phyloP scores from a whole-genome alignment of 1,140 invertebrate genomes.

The Pogonognathellus flavescens region DNA sequence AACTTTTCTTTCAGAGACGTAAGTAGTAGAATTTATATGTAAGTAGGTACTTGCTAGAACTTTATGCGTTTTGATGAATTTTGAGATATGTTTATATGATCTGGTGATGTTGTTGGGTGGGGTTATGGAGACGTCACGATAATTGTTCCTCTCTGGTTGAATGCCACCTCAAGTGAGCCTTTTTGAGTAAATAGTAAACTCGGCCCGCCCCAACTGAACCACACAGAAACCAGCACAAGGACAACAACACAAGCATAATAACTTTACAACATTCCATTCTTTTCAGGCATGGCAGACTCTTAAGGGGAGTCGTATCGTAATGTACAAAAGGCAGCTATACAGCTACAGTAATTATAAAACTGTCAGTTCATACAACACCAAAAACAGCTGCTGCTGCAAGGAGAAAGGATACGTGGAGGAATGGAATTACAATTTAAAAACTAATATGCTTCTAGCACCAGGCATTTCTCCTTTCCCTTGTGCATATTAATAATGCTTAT shows the following conservation, averaged over 20 bases:
- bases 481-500: background rate
- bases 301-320: background rate
- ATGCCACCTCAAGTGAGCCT: background rate
- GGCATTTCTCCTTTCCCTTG: background rate
- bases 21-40: too few relatives aligned
- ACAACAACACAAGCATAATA: background rate
- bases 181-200: background rate
- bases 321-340: background rate
- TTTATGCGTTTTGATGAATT: background rate
- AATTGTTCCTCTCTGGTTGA: background rate
- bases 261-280: background rate
- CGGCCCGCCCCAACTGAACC: background rate
- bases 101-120: constrained; percentile 2
- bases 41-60: too few relatives aligned
- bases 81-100: background rate
- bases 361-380: constrained; percentile 20
- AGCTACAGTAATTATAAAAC: background rate
- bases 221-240: constrained; percentile 23
- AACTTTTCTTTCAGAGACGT: too few relatives aligned
- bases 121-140: constrained; percentile 7
- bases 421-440: too few relatives aligned
- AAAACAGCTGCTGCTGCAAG: background rate
- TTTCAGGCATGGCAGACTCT: background rate
- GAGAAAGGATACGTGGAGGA: background rate
- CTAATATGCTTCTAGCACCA: too few relatives aligned